Evolutionary conservation across 2,113 vertebrate genomes (phyloP).

Genomic region (Bos indicus): DNA sequence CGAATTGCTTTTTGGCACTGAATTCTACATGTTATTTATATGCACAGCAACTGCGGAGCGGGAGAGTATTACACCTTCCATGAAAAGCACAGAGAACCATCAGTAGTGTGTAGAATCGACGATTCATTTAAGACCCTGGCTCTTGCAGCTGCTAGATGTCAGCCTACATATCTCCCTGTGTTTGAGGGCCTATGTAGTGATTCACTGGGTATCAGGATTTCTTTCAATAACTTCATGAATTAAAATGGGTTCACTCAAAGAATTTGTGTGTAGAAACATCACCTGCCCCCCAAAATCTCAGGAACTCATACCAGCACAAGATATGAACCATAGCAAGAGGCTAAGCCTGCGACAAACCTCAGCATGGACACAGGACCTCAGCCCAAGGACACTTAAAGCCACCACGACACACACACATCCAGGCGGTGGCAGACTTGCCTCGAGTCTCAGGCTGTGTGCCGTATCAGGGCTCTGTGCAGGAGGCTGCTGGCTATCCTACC

Average conservation of each 20-base stretch:
- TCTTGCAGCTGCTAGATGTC: slow-evolving; percentile 92
- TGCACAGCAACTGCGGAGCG: slow-evolving; percentile 87
- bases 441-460: slow-evolving; percentile 89
- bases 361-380: slow-evolving; percentile 87
- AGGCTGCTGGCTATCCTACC: slow-evolving; percentile 85
- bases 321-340: slow-evolving; percentile 85
- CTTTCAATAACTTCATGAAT: slow-evolving; percentile 90
- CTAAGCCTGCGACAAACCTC: slow-evolving; percentile 90
- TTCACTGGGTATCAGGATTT: slow-evolving; percentile 91
- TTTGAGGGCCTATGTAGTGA: slow-evolving; percentile 90
- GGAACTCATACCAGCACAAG: slow-evolving; percentile 84
- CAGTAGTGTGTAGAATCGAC: slow-evolving; percentile 87
- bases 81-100: slow-evolving; percentile 88
- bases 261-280: slow-evolving; percentile 94
- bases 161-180: slow-evolving; percentile 91
- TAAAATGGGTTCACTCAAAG: slow-evolving; percentile 89
- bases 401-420: slow-evolving; percentile 86
- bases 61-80: slow-evolving; percentile 89
- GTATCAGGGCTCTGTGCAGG: slow-evolving; percentile 87
- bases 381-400: slow-evolving; percentile 86
- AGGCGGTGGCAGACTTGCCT: slow-evolving; percentile 89
- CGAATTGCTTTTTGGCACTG: slow-evolving; percentile 78
- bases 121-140: slow-evolving; percentile 88
- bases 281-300: slow-evolving; percentile 90
- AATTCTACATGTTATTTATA: slow-evolving; percentile 75